Conservation (phyloP, 2,113 vertebrate genomes). For the Zapornia atra region DNA sequence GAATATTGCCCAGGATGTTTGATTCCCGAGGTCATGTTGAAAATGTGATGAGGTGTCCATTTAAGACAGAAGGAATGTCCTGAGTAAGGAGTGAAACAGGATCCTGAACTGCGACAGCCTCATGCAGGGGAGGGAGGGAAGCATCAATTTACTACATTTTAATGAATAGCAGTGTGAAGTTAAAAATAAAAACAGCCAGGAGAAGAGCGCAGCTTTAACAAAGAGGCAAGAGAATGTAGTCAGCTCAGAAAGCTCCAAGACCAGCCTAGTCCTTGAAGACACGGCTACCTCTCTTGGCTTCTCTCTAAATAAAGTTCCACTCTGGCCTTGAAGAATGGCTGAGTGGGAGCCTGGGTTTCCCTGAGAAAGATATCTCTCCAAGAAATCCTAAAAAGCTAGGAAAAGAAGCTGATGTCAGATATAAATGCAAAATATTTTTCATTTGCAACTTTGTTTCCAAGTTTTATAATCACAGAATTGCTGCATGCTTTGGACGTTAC, state of each 20-base stretch:
- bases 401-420: not conserved
- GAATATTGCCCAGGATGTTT: not conserved
- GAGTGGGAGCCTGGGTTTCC: not conserved
- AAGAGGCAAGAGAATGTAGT: not conserved
- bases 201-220: not conserved
- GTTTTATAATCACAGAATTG: not conserved
- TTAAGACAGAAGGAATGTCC: not conserved
- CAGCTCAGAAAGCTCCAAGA: not conserved
- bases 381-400: not conserved
- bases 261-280: not conserved
- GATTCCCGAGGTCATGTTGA: rapidly evolving
- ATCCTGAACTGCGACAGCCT: not conserved
- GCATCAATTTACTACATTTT: not conserved
- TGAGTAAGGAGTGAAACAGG: not conserved
- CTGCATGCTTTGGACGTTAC: not conserved
- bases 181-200: constrained; percentile 7
- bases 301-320: not conserved
- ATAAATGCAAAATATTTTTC: not conserved
- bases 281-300: not conserved
- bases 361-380: not conserved
- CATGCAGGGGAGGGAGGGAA: not conserved
- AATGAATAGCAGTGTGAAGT: not conserved
- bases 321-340: not conserved
- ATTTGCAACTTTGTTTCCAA: not conserved
- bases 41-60: not conserved